These are phyloP conservation scores for human DNA, from an alignment of 2,113 vertebrate genomes.

Conservation along the genomic window GRCh38 chr1:97891001-97891500, in stretches of 20 bases:
- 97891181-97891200: slow-evolving; percentile 27
- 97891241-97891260: background rate
- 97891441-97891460: background rate
- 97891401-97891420: background rate
- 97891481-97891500: background rate
- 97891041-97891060: slow-evolving; percentile 75
- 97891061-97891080: slow-evolving; percentile 77
- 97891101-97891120: slow-evolving; percentile 70
- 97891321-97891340: background rate
- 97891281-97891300: slow-evolving; percentile 42
- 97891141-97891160: slow-evolving; percentile 71
- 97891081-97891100: slow-evolving; percentile 51
- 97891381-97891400: slow-evolving; percentile 22
- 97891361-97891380: slow-evolving; percentile 35
- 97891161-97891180: slow-evolving; percentile 54
- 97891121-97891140: slow-evolving; percentile 64
- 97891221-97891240: slow-evolving; percentile 14
- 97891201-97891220: slow-evolving; percentile 63
- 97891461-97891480: background rate
- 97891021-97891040: slow-evolving; percentile 72
- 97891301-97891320: background rate
- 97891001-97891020: slow-evolving; percentile 76
- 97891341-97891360: slow-evolving; percentile 11
- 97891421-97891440: slow-evolving; percentile 32
- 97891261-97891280: slow-evolving; percentile 29